These are phyloP conservation scores for Tiphia femorata DNA, from an alignment of 2,888 invertebrate genomes.

Conservation along the genomic window DNA sequence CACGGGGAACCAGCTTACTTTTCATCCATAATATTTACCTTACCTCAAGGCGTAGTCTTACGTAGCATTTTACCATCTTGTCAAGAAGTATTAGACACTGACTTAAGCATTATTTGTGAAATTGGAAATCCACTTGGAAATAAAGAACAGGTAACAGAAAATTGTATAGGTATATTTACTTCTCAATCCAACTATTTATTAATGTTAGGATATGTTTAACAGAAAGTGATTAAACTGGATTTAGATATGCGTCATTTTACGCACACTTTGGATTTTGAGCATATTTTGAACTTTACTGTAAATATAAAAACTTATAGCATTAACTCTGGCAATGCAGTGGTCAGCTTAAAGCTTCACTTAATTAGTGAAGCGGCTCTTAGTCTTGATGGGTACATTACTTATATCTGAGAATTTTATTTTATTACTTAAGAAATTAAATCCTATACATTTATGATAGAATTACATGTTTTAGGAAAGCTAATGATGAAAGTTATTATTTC, in stretches of 20 bases:
- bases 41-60: slow-evolving; percentile 47
- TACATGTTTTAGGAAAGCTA: slow-evolving; percentile 41
- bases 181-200: no score
- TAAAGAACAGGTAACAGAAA: slow-evolving; percentile 34
- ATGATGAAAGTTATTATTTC: slow-evolving; percentile 46
- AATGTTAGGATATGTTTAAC: slow-evolving; percentile 16
- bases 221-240: slow-evolving; percentile 49
- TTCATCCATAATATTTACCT: slow-evolving; percentile 36
- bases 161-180: not conserved
- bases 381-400: slow-evolving; percentile 48
- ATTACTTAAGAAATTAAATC: not conserved
- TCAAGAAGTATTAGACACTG: slow-evolving; percentile 32
- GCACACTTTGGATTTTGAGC: slow-evolving; percentile 24
- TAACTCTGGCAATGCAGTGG: slow-evolving; percentile 30
- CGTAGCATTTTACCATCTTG: slow-evolving; percentile 52
- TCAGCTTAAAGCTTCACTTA: slow-evolving; percentile 33
- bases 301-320: slow-evolving; percentile 43
- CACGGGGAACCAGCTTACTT: slow-evolving; percentile 54
- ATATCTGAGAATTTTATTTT: not conserved
- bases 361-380: slow-evolving; percentile 39
- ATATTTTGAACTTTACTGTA: slow-evolving; percentile 21
- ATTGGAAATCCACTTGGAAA: slow-evolving; percentile 49
- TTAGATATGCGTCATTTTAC: slow-evolving; percentile 50
- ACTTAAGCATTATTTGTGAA: slow-evolving; percentile 43
- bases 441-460: not conserved